Evolutionary conservation across 1,140 invertebrate species (phyloP), one percentile per base, ranked within the genome.

Genomic region (Panagrolaimus sp.): DNA sequence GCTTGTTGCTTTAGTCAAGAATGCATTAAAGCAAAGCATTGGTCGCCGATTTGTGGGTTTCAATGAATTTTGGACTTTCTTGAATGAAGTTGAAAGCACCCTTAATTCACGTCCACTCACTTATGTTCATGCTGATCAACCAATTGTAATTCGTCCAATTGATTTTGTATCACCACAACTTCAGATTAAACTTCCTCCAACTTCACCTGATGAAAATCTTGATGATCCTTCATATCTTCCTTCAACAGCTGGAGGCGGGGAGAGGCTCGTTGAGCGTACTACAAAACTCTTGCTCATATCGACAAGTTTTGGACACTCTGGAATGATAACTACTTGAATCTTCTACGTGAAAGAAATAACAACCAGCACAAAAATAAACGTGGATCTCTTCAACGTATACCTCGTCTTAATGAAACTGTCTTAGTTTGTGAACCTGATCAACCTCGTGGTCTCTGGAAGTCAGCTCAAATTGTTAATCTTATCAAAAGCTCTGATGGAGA

Each of bases 1-100:
- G 14, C 65, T 66, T 7, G 15, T 66, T 58, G 65, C 14, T 14
- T 14, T 44, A 12, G 65, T 66, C 65, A 66, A 66, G 15, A 21
- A 12, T 15, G 44, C 32, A 21, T 58, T 66, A 10, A 45, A 58
- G 65, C 26, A 66, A 24, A 14, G 5, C 10, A 21, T 52, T 14
- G 47, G 47, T 5, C 47, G 47, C 47, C 4, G 47, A 4, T 52
- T 21, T 3, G n/a, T 17, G 15, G 12, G 24, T 14, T 15, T 17
- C 12, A 21, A 52, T 14, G 12, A 2, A 2, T 21, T 52, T 10
- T 21, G 47, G 4, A 52, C 47, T 21, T 17, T 52, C 47, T 2
- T 52, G 5, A 52, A n/a, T 24, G 48, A 12, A 10, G n/a, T 52
- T 15, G 48, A 52, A 52, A 7, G 48, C 9, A 24, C 48, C 48